phyloP scores from a whole-genome alignment of 2,888 invertebrate species.

The Hermaeophaga mercurialis region DNA sequence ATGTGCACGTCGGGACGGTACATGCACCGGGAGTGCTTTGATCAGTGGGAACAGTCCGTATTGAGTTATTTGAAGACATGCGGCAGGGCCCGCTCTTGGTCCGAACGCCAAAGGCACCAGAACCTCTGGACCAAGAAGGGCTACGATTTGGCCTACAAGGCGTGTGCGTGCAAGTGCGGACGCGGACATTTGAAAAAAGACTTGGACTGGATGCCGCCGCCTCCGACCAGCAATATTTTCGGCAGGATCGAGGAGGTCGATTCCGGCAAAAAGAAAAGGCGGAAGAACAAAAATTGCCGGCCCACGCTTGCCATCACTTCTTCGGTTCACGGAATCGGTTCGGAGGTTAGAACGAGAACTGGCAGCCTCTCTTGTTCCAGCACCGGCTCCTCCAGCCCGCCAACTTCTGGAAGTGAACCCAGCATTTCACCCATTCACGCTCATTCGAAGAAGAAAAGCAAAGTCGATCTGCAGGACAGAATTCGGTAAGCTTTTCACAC shows the following conservation, averaged over 20 bases:
- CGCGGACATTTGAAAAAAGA: conserved; percentile 94
- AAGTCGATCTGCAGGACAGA: conserved; percentile 74
- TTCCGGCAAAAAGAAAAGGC: conserved; percentile 63
- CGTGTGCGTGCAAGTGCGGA: conserved; percentile 92
- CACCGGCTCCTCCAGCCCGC: conserved; percentile 81
- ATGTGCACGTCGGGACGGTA: conserved; percentile 85
- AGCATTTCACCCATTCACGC: conserved; percentile 75
- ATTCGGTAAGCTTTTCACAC: conserved; percentile 75
- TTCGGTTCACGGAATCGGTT: conserved; percentile 48
- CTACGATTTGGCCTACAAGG: conserved; percentile 94
- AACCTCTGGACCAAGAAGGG: conserved; percentile 98
- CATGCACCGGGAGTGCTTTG: conserved; percentile 97
- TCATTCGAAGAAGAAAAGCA: conserved; percentile 75
- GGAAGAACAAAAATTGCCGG: conserved; percentile 65
- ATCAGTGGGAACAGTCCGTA: conserved; percentile 90
- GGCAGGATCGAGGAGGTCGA: conserved; percentile 62
- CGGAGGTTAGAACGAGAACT: conserved; percentile 67
- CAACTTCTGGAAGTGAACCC: conserved; percentile 75
- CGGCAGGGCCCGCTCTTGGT: conserved; percentile 92
- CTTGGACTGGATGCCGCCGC: conserved; percentile 85
- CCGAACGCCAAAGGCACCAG: conserved; percentile 90
- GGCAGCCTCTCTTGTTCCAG: conserved; percentile 75
- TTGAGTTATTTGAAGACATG: conserved; percentile 88
- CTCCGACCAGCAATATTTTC: conserved; percentile 60
- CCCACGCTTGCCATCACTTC: conserved; percentile 66